A percentile compares a stretch with the other conserved stretches of the same genome.
phyloP scores from a whole-genome alignment of 2,888 invertebrate genomes.

The Morinoia aosen region DNA sequence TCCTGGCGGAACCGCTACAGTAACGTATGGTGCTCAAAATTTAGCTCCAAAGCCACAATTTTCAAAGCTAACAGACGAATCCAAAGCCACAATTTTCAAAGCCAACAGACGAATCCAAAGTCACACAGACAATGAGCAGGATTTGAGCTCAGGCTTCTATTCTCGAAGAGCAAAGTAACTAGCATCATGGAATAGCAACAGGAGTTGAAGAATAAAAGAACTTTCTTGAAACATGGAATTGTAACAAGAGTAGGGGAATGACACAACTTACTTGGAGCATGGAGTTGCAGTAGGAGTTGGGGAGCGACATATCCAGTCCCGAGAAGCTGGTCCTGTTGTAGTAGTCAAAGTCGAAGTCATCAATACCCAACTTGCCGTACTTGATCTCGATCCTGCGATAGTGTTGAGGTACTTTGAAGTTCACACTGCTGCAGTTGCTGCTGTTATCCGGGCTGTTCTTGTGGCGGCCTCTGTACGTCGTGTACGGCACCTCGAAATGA shows the following conservation, averaged over 20 bases:
- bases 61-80: too few relatives aligned
- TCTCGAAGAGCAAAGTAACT: too few relatives aligned
- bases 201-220: too few relatives aligned
- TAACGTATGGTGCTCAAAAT: too few relatives aligned
- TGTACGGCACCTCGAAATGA: constrained; percentile 7
- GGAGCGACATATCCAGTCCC: constrained; percentile 89
- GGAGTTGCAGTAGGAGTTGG: constrained; percentile 96
- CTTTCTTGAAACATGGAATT: too few relatives aligned
- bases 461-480: constrained; percentile 20
- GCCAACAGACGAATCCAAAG: too few relatives aligned
- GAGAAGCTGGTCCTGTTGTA: constrained; percentile 91
- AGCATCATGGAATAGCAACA: too few relatives aligned
- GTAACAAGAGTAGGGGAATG: too few relatives aligned
- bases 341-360: constrained; percentile 88
- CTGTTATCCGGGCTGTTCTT: constrained; percentile 6
- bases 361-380: constrained; percentile 84
- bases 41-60: too few relatives aligned
- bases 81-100: too few relatives aligned
- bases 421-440: constrained; percentile 47
- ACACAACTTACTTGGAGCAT: constrained; percentile 88
- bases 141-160: not conserved
- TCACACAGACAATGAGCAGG: too few relatives aligned
- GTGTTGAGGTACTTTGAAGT: constrained; percentile 71
- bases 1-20: too few relatives aligned
- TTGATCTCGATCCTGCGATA: constrained; percentile 90